These are phyloP conservation scores for Anoplophora glabripennis DNA, from an alignment of 1,140 invertebrate species.

Conservation along the genomic window DNA sequence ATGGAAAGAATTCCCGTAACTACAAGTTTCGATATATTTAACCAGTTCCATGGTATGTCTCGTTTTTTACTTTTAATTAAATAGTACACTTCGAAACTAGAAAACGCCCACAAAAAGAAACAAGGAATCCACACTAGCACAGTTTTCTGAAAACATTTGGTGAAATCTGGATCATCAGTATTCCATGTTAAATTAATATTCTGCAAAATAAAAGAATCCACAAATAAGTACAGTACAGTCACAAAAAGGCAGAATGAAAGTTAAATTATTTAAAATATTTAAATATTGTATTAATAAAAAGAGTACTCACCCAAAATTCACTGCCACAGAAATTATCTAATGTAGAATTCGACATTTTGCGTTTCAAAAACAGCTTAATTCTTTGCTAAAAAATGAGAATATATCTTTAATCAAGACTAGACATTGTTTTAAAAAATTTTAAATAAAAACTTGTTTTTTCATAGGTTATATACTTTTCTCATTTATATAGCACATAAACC, in stretches of 20 bases:
- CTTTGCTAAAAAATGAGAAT: too few relatives aligned
- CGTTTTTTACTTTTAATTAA: conserved; percentile 70
- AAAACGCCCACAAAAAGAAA: conserved; percentile 76
- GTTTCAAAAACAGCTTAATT: too few relatives aligned
- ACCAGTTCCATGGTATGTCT: conserved; percentile 77
- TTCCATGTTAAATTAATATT: conserved; percentile 64
- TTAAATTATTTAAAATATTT: neutral
- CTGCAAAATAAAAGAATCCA: conserved; percentile 22
- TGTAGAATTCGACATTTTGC: conserved; percentile 19
- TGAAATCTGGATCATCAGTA: conserved; percentile 77
- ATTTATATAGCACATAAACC: too few relatives aligned
- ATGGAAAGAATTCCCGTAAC: conserved; percentile 62
- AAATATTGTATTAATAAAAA: conserved; percentile 29
- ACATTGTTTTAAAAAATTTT: too few relatives aligned
- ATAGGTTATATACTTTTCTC: too few relatives aligned
- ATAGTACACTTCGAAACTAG: conserved; percentile 74
- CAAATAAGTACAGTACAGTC: too few relatives aligned
- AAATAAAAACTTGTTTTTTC: too few relatives aligned
- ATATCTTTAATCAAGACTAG: too few relatives aligned
- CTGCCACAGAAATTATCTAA: conserved; percentile 61
- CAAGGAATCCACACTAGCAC: conserved; percentile 85
- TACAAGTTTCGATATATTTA: conserved; percentile 76
- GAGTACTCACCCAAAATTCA: conserved; percentile 62
- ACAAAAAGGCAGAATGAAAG: neutral
- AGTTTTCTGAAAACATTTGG: conserved; percentile 85